Conservation (phyloP, 2,888 invertebrate species). For the Meteorus colon region DNA sequence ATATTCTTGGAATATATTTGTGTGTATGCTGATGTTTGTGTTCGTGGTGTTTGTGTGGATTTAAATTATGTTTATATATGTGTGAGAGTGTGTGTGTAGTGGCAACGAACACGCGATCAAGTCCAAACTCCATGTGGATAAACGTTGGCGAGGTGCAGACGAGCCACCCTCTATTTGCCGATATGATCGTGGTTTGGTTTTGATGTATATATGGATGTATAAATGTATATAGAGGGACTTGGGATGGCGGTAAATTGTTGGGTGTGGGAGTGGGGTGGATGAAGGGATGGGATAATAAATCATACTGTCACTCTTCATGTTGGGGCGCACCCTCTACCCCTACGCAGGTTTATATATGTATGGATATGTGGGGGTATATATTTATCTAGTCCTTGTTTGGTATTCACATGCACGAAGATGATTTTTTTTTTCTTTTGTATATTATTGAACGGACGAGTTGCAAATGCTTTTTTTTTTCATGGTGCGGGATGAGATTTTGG, state of each 20-base stretch:
- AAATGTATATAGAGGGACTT: background rate
- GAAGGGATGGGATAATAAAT: conserved; percentile 43
- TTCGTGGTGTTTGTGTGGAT: no score
- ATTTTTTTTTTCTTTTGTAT: background rate
- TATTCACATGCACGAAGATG: conserved; percentile 20
- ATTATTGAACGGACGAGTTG: background rate
- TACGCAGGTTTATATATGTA: conserved; percentile 12
- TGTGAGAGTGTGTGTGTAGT: conserved; percentile 19
- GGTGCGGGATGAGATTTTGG: background rate
- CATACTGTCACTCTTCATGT: conserved; percentile 45
- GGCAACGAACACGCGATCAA: conserved; percentile 44
- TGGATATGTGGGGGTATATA: background rate
- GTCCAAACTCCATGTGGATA: conserved; percentile 38
- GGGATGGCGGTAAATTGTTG: background rate
- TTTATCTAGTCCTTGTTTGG: conserved; percentile 26
- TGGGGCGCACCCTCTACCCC: conserved; percentile 35
- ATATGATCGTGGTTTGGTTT: conserved; percentile 40
- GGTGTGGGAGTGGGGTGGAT: conserved; percentile 20
- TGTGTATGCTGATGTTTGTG: no score
- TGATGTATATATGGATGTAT: background rate
- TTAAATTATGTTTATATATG: no score
- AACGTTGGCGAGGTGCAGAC: conserved; percentile 44
- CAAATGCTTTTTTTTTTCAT: background rate
- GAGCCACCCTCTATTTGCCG: conserved; percentile 45
- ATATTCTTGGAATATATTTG: background rate